phyloP scores from a whole-genome alignment of 2,888 invertebrate species.

The Thecophora atra region DNA sequence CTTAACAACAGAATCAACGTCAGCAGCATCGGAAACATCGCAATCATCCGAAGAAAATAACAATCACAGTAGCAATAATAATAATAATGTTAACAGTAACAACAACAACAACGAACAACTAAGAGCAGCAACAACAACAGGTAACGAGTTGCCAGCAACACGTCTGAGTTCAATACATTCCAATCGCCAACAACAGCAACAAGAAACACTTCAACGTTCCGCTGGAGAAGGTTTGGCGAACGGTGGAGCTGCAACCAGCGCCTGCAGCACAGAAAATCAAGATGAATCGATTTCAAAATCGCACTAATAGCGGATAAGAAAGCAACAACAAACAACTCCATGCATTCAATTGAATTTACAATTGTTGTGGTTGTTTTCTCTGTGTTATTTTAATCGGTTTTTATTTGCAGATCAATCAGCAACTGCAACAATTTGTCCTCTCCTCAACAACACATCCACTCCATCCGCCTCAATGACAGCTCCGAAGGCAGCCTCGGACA shows the following conservation, averaged over 20 bases:
- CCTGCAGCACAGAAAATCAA: background rate
- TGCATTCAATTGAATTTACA: background rate
- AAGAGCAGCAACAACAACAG: background rate
- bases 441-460: conserved; percentile 46
- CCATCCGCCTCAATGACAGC: conserved; percentile 44
- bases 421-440: conserved; percentile 41
- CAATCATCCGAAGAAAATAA: conserved; percentile 43
- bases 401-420: background rate
- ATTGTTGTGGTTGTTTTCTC: background rate
- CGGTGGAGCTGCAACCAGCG: background rate
- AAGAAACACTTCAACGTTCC: conserved; percentile 1
- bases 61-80: conserved; percentile 47
- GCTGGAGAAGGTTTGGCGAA: background rate
- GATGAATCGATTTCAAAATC: background rate
- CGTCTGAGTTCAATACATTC: background rate
- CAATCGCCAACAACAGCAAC: conserved; percentile 4
- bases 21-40: conserved; percentile 36
- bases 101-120: conserved; percentile 33
- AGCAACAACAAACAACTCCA: conserved; percentile 36
- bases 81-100: conserved; percentile 46
- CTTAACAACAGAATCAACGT: conserved; percentile 39
- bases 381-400: background rate
- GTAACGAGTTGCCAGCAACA: conserved; percentile 2
- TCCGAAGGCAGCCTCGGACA: conserved; percentile 40
- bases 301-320: background rate